Conservation (phyloP, 2,888 invertebrate genomes). For the Tanytarsus gracilentus region DNA sequence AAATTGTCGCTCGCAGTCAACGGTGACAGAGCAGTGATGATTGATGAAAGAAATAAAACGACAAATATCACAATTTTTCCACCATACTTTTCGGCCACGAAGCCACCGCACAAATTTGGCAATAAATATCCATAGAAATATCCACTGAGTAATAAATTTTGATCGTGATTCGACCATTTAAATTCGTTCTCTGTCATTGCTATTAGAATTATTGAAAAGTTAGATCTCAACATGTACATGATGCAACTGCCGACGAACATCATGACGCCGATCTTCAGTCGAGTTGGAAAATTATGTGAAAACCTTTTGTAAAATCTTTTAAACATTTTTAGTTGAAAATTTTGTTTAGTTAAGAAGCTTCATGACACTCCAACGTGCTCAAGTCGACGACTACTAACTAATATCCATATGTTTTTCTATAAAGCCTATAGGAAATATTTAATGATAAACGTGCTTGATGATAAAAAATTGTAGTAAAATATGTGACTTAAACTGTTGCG, state of each 20-base stretch:
- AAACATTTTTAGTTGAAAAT: no score
- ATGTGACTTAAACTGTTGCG: no score
- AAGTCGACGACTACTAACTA: no score
- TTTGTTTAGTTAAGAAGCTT: no score
- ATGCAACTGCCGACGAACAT: constrained; percentile 5
- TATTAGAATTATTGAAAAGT: constrained; percentile 16
- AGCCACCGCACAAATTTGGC: constrained; percentile 7
- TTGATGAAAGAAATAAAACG: neutral
- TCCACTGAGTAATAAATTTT: neutral
- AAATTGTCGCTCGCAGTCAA: neutral
- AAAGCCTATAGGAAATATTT: no score
- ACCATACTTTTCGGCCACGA: constrained; percentile 3
- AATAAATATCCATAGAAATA: neutral
- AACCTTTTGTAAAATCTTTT: no score
- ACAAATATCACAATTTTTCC: neutral
- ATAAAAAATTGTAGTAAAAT: no score
- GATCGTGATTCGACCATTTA: constrained; percentile 15
- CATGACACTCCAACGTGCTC: no score
- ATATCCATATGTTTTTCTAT: no score
- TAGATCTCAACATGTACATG: constrained; percentile 2
- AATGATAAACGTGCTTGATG: no score
- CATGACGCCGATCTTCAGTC: constrained; percentile 10
- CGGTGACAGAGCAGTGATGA: constrained; percentile 3
- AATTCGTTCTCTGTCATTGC: neutral
- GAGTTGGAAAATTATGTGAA: neutral